Evolutionary conservation across 2,797 vertebrate genomes (phyloP), one percentile per base, ranked within the genome.

Genomic region (Pseudocheirus occidentalis): DNA sequence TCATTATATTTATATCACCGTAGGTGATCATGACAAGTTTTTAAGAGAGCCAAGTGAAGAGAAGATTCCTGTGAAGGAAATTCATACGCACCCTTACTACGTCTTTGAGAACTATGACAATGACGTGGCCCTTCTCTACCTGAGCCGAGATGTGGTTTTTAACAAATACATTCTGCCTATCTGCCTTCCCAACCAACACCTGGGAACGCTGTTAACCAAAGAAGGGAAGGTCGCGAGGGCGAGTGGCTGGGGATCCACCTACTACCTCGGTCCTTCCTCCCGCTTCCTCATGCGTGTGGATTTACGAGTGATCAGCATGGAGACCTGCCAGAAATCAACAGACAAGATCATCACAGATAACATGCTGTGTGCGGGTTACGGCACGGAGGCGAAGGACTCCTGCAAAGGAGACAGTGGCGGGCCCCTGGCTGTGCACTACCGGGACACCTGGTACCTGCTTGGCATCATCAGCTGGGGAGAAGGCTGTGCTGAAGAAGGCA

Each of bases 341-440:
- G 27, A 62, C 1, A 81, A 97, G 0, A 95, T 97, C 0, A 0
- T 98, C 1, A 98, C 98, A 0, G 97, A 97, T 27, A 98, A 98
- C 91, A 98, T 98, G 97, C 97, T 98, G 94, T 98, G 98, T 87
- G 73, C 73, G 1, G 98, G 98, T 0, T 96, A 98, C 14, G 0
- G 1, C n/a, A 40, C n/a, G 0, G 95, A 95, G 10, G 14, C 53
- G 0, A 94, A 93, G 0, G 98, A 98, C 0, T 92, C 98, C 50
- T 98, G 98, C 91, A 98, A 96, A 81, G 98, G 98, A 2, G 98
- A 98, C 81, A 98, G 98, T 0, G 96, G 98, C 0, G 98, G 98
- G 14, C 98, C 98, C 0, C 98, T 98, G 40, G 16, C 95, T 0
- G 81, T 87, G 40, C 96, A 95, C 0, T 98, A 98, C 94, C 95